These are phyloP conservation scores for Tyrannus savana DNA, from an alignment of 2,113 vertebrate species.

Conservation along the genomic window DNA sequence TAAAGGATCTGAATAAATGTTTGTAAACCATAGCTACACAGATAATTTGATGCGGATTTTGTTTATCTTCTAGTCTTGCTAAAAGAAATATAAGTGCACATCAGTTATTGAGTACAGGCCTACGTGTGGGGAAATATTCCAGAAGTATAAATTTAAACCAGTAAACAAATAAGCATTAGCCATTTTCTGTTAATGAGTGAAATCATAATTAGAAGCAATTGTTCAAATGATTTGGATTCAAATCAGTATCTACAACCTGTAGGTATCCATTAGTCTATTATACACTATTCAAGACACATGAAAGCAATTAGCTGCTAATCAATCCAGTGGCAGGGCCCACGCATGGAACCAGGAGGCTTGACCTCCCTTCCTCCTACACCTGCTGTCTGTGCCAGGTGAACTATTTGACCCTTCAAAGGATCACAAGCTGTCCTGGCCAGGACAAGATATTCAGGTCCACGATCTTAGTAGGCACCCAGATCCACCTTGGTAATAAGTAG, in stretches of 20 bases:
- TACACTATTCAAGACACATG: background rate
- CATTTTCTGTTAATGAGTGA: background rate
- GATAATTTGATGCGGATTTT: background rate
- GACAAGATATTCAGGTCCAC: rapidly evolving
- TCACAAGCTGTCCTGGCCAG: background rate
- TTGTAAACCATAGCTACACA: background rate
- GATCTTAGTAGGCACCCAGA: background rate
- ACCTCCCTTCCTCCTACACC: background rate
- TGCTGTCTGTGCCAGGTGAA: background rate
- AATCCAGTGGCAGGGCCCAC: rapidly evolving
- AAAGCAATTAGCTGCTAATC: background rate
- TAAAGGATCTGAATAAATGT: background rate
- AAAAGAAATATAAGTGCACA: background rate
- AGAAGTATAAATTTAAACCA: background rate
- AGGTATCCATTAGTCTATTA: background rate
- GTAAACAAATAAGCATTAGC: background rate
- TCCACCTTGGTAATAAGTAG: background rate
- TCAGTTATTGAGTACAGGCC: background rate
- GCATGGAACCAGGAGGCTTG: background rate
- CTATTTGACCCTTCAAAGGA: background rate
- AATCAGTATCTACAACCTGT: background rate
- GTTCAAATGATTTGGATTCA: background rate
- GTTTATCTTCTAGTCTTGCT: background rate
- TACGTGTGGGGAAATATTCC: background rate
- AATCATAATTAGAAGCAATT: background rate